phyloP scores from a whole-genome alignment of 2,888 invertebrate species.

The Cyclophora albipunctata region DNA sequence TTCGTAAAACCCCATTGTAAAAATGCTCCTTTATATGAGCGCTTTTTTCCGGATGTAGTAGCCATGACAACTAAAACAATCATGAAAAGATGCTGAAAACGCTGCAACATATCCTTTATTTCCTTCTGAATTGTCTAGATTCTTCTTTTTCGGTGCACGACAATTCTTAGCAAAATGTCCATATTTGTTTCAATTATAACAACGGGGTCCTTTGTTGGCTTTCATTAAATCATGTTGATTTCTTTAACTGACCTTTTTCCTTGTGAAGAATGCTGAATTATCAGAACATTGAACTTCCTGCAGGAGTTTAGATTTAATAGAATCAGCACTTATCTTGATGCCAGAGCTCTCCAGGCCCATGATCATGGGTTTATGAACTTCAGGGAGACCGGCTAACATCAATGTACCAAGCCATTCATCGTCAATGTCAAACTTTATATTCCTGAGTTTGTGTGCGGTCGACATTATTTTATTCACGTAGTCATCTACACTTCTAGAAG shows the following conservation, averaged over 20 bases:
- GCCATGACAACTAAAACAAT: too few species aligned
- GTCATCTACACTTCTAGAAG: background rate
- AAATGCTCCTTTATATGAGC: too few species aligned
- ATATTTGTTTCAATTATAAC: conserved; percentile 8
- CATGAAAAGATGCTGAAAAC: too few species aligned
- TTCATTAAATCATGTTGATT: background rate
- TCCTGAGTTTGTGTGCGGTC: background rate
- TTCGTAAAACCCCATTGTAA: too few species aligned
- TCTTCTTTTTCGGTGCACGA: conserved; percentile 1
- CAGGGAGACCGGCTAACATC: background rate
- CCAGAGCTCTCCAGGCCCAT: conserved; percentile 3
- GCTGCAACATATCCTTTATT: background rate
- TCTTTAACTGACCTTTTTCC: background rate
- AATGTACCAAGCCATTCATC: background rate
- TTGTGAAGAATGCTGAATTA: background rate
- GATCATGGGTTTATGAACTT: conserved; percentile 1
- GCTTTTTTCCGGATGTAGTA: too few species aligned
- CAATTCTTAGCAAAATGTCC: conserved; percentile 6
- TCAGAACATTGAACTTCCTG: background rate
- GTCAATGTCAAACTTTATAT: background rate
- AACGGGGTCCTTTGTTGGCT: conserved; percentile 1
- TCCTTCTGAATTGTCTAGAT: background rate
- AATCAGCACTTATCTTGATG: conserved; percentile 1
- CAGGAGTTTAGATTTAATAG: background rate
- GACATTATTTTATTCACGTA: background rate